Base-by-base conservation (phyloP, 2,113 vertebrate genomes). In the Varanus komodoensis region DNA sequence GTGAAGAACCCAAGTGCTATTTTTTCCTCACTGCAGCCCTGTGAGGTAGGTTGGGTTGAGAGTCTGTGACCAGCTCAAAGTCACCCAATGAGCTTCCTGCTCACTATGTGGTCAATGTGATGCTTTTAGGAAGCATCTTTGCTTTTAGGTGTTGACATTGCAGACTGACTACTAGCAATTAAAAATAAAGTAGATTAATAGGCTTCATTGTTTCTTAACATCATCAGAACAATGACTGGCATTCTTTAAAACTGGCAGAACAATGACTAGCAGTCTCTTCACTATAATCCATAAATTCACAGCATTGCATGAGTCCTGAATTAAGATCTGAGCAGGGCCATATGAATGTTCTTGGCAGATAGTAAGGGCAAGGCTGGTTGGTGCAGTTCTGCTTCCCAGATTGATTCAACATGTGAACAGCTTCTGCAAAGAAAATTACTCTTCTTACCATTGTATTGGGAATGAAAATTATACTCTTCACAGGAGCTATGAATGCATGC, bases 191-290 rank as follows among this genome's bases (percentile, higher is more conserved):
- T 0, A 92, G 57, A 9, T 4, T 52, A 80, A 11, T 0, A 23
- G 12, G 6, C 21, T 68, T 82, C 87, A 32, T 84, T 89, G 84
- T 87, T 86, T 82, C 80, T 75, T 91, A 77, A 44, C 27, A 78
- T 71, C 48, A 83, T 67, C 32, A 87, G 91, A 78, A 87, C 89
- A 50, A 27, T 89, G 64, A 48, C 1, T 92, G 85, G 61, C 71
- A 17, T 92, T 90, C 92, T 82, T 38, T 38, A 86, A n/a, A n/a
- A 48, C 1, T 92, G 85, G 61, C 32, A 87, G 91, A 78, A 87
- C 89, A 50, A 27, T 89, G 64, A 48, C 1, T 92, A 83, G 61
- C 90, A 91, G 81, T 85, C 86, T 44, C 85, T 90, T 32, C 82
- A 87, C 83, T 91, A 85, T 87, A 74, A 14, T 87, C 80, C 82